Evolutionary conservation across 1,140 invertebrate species (phyloP).

Genomic region (Metaphire vulgaris): DNA sequence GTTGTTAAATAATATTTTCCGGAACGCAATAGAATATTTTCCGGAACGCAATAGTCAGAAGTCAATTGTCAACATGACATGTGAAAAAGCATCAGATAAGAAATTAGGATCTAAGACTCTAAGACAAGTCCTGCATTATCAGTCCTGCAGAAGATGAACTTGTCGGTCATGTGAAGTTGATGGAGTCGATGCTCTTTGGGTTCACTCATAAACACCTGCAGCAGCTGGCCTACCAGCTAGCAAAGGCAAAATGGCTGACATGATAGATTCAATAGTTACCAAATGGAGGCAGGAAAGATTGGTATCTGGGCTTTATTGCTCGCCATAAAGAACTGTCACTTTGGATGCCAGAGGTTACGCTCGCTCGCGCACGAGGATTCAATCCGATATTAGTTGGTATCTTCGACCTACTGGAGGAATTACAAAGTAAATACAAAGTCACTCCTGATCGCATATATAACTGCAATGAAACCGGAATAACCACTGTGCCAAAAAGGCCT

Average conservation of each 20-base stretch:
- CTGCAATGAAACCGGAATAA: conserved; percentile 40
- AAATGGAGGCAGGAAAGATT: conserved; percentile 10
- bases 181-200: background rate
- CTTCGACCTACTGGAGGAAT: background rate
- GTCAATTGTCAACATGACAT: no score
- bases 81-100: no score
- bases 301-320: conserved; percentile 1
- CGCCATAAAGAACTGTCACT: background rate
- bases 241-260: background rate
- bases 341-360: conserved; percentile 12
- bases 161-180: no score
- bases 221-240: background rate
- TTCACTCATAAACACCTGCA: background rate
- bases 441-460: conserved; percentile 8
- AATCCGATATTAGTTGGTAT: no score
- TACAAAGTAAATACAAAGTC: background rate
- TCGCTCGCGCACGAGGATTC: conserved; percentile 15
- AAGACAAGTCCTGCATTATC: no score
- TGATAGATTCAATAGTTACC: background rate
- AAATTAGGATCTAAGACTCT: no score
- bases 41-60: no score
- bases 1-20: no score
- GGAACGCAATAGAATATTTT: no score
- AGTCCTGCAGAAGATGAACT: no score
- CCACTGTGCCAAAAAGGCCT: conserved; percentile 51